A percentile compares a stretch with the other conserved stretches of the same genome.
Evolutionary conservation across 2,888 invertebrate genomes (phyloP).

Genomic region (Andrena minutula): DNA sequence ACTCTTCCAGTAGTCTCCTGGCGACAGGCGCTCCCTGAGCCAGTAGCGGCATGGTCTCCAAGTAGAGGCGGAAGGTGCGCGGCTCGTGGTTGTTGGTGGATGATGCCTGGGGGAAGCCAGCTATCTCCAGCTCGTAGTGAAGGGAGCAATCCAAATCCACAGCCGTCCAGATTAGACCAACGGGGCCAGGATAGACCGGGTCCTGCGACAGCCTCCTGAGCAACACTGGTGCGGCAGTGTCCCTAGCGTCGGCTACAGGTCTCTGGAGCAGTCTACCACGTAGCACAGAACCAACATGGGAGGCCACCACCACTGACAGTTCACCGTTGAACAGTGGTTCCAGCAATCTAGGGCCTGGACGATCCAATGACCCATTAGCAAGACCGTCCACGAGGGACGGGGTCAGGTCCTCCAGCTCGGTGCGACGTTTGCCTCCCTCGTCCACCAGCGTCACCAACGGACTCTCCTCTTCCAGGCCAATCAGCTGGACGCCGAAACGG

Average conservation of each 20-base stretch:
- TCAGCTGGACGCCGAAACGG: constrained; percentile 89
- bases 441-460: constrained; percentile 89
- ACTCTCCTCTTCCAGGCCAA: constrained; percentile 82
- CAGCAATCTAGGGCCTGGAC: constrained; percentile 92
- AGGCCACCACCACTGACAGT: constrained; percentile 90
- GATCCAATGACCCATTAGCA: constrained; percentile 91
- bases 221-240: constrained; percentile 89
- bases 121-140: constrained; percentile 90
- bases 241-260: constrained; percentile 91
- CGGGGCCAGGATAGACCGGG: constrained; percentile 84
- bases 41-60: constrained; percentile 89
- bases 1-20: constrained; percentile 88
- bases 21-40: constrained; percentile 89
- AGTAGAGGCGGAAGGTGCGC: constrained; percentile 86
- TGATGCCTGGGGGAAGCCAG: constrained; percentile 82
- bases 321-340: constrained; percentile 94
- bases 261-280: constrained; percentile 90
- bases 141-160: constrained; percentile 93
- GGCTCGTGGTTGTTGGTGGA: constrained; percentile 79
- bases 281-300: constrained; percentile 87
- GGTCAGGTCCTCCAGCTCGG: constrained; percentile 91
- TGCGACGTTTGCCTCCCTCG: constrained; percentile 90
- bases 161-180: constrained; percentile 93
- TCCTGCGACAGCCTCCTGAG: constrained; percentile 85
- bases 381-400: constrained; percentile 87